phyloP scores from a whole-genome alignment of 1,140 invertebrate genomes.

The Meloidogyne floridensis region DNA sequence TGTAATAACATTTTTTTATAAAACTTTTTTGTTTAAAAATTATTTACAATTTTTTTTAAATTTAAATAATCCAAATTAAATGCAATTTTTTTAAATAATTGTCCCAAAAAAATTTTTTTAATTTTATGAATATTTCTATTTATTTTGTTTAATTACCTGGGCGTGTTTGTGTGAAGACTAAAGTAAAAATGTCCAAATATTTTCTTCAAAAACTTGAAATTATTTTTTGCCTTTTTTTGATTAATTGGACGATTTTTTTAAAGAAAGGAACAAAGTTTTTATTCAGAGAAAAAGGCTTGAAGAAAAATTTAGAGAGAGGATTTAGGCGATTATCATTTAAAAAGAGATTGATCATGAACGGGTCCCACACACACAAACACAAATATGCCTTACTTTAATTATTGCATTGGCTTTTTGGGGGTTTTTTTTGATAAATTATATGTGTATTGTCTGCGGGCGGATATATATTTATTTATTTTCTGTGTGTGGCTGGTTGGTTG shows the following conservation, averaged over 20 bases:
- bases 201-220: not conserved
- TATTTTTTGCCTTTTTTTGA: not conserved
- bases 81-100: not conserved
- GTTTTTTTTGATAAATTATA: not conserved
- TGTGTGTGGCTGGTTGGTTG: not conserved
- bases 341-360: conserved; percentile 10
- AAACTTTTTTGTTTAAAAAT: not conserved
- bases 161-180: not conserved
- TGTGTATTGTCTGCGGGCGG: not conserved
- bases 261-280: not conserved
- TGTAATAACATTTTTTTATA: not conserved
- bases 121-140: not conserved
- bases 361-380: not conserved
- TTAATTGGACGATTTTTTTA: not conserved
- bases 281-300: not conserved
- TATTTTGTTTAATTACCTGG: not conserved
- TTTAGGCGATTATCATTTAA: not conserved
- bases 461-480: not conserved
- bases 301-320: not conserved
- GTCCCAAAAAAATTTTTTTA: not conserved
- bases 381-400: conserved; percentile 8
- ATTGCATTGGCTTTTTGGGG: not conserved
- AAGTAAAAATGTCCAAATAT: not conserved
- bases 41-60: not conserved
- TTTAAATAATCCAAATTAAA: conserved; percentile 2